phyloP scores from a whole-genome alignment of 2,113 vertebrate species.

The Nyctereutes procyonoides region DNA sequence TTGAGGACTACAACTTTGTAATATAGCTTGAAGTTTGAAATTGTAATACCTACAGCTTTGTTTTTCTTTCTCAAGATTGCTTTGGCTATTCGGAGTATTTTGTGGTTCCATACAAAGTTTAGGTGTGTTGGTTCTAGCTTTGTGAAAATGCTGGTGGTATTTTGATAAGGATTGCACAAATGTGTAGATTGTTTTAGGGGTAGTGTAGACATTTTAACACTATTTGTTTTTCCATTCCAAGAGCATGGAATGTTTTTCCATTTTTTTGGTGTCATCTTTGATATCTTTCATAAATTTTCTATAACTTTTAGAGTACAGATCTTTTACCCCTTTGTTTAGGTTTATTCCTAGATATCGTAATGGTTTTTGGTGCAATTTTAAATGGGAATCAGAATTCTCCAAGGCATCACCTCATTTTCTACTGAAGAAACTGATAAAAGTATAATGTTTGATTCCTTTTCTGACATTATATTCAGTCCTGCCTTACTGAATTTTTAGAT shows the following conservation, averaged over 20 bases:
- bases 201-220: neutral
- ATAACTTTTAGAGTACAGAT: neutral
- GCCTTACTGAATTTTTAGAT: neutral
- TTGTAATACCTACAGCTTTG: neutral
- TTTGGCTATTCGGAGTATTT: neutral
- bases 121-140: neutral
- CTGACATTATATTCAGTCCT: neutral
- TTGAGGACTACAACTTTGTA: neutral
- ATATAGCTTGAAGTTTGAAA: neutral
- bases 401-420: neutral
- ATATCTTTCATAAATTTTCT: neutral
- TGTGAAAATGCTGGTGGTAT: neutral
- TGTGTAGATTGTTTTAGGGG: neutral
- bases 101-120: neutral
- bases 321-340: neutral
- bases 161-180: neutral
- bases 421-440: neutral
- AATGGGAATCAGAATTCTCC: neutral
- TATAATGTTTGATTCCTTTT: neutral
- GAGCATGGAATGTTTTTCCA: neutral
- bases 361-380: neutral
- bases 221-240: neutral
- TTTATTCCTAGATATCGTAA: neutral
- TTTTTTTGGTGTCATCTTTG: neutral
- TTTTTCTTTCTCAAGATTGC: neutral